A percentile compares a stretch with the other conserved stretches of the same genome.
Evolutionary conservation across 2,797 vertebrate genomes (phyloP).

Genomic region (Lacerta bilineata): DNA sequence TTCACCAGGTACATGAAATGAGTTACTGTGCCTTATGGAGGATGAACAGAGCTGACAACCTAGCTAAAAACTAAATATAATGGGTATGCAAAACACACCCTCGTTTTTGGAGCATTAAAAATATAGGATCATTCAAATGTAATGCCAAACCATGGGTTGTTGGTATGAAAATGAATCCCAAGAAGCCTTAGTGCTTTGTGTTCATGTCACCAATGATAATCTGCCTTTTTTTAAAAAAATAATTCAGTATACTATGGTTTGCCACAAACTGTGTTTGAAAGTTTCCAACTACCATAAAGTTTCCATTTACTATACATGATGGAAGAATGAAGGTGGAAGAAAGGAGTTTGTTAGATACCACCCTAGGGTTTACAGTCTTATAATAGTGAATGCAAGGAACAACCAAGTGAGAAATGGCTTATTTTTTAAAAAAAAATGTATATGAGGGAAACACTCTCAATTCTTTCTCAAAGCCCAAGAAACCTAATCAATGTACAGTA

Average conservation of each 20-base stretch:
- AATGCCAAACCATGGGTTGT: not conserved
- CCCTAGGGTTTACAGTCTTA: too few species aligned
- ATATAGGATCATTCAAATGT: not conserved
- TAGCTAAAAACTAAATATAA: not conserved
- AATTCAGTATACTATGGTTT: not conserved
- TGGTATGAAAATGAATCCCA: not conserved
- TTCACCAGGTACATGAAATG: not conserved
- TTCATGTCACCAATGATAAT: not conserved
- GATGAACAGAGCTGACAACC: not conserved
- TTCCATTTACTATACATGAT: too few species aligned
- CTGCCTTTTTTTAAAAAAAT: too few species aligned
- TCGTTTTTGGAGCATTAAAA: not conserved
- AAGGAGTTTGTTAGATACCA: too few species aligned
- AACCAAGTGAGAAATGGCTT: too few species aligned
- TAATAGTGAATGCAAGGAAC: too few species aligned
- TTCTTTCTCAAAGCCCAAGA: too few species aligned
- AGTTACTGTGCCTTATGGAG: not conserved
- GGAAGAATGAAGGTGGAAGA: too few species aligned
- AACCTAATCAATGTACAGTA: too few species aligned
- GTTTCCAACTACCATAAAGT: too few species aligned
- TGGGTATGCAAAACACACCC: not conserved
- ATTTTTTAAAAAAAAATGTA: too few species aligned
- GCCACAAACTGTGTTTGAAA: not conserved
- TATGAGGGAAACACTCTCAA: too few species aligned
- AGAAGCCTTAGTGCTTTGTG: not conserved